Conservation (phyloP, 2,888 invertebrate genomes). For the Dusona sp. region DNA sequence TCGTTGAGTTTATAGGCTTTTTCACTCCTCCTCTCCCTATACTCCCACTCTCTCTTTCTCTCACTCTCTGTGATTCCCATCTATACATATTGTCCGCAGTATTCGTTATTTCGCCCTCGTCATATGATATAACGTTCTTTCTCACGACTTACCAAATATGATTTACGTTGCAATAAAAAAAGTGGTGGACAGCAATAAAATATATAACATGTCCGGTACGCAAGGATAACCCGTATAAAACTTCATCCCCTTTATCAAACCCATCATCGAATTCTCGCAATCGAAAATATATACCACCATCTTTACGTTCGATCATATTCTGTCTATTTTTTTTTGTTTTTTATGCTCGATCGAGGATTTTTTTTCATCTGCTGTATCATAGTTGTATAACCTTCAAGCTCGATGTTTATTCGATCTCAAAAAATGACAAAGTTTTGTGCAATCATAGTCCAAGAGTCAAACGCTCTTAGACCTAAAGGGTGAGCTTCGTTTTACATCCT, state of each 20-base stretch:
- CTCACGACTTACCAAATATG: constrained; percentile 79
- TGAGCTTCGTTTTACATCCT: no score
- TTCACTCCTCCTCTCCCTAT: neutral
- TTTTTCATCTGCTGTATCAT: neutral
- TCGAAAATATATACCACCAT: neutral
- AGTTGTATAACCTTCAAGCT: neutral
- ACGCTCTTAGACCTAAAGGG: no score
- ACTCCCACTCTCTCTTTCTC: neutral
- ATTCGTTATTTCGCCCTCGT: constrained; percentile 11
- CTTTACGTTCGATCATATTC: constrained; percentile 6
- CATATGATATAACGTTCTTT: constrained; percentile 70
- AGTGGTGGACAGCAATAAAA: constrained; percentile 77
- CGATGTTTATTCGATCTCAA: neutral
- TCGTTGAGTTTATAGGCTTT: neutral
- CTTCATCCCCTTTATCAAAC: constrained; percentile 22
- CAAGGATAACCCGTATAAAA: constrained; percentile 42
- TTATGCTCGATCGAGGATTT: neutral
- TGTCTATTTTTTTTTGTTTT: neutral
- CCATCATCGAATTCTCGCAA: constrained; percentile 1
- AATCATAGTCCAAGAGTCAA: neutral
- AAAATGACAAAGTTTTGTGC: neutral
- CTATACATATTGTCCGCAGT: constrained; percentile 1
- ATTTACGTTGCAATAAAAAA: constrained; percentile 81
- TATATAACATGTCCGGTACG: constrained; percentile 74
- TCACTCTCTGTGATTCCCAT: constrained; percentile 3